Conservation (phyloP, 2,113 vertebrate genomes). For the Arothron firmamentum region DNA sequence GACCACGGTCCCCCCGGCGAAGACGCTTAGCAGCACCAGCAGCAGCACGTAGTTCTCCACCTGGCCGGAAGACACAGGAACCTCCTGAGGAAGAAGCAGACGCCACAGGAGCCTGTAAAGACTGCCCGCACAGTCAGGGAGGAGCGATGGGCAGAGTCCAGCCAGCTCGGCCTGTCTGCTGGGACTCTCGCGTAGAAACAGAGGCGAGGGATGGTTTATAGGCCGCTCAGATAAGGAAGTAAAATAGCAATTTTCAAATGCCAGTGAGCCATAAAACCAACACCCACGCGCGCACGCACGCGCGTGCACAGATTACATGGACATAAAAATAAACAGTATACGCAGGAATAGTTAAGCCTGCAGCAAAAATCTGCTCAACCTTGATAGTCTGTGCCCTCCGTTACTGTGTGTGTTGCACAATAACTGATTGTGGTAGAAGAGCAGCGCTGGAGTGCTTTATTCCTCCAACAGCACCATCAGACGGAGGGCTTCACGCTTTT, state of each 20-base stretch:
- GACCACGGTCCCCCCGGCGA: constrained; percentile 85
- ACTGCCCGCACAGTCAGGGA: not conserved
- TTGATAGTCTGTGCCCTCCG: not conserved
- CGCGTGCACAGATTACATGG: not conserved
- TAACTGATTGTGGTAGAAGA: constrained; percentile 3
- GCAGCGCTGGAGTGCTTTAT: constrained; percentile 1
- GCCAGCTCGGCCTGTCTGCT: too few species aligned
- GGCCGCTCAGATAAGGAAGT: too few species aligned
- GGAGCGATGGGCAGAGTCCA: too few species aligned
- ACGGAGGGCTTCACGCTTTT: constrained; percentile 11
- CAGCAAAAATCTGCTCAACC: not conserved
- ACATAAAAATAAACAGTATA: too few species aligned
- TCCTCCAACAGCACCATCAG: constrained; percentile 12
- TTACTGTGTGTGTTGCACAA: constrained; percentile 8
- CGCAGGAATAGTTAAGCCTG: too few species aligned
- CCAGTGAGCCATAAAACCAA: not conserved
- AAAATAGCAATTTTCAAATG: not conserved
- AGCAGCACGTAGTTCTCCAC: constrained; percentile 86
- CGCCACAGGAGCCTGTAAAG: not conserved
- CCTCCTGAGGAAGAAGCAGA: constrained; percentile 54
- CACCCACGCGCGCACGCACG: not conserved
- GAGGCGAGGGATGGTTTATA: too few species aligned
- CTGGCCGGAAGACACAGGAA: constrained; percentile 68
- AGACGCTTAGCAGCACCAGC: constrained; percentile 85
- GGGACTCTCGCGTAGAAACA: too few species aligned